Percentiles rank a stretch among this genome's conserved stretches.
Evolutionary conservation across 2,888 invertebrate species (phyloP).

Genomic region (Uropetala carovei): DNA sequence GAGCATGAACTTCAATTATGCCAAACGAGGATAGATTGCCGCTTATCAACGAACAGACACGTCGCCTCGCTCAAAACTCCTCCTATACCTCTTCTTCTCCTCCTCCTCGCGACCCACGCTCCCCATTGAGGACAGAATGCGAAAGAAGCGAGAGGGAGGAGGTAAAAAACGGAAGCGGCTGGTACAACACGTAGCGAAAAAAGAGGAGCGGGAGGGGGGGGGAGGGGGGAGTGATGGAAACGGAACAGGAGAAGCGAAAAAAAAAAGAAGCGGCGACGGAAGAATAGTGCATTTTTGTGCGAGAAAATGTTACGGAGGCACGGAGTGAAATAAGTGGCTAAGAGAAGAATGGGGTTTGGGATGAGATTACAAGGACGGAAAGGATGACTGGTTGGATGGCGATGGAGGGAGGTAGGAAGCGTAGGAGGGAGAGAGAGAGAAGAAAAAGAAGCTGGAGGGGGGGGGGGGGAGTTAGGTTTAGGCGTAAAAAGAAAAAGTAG

Average conservation of each 20-base stretch:
- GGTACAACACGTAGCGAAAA: too few relatives aligned
- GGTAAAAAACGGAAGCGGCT: neutral
- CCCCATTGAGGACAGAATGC: neutral
- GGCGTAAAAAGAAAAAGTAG: neutral
- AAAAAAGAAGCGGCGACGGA: neutral
- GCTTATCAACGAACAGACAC: neutral
- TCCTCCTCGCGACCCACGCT: neutral
- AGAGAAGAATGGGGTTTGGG: neutral
- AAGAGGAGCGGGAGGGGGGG: neutral
- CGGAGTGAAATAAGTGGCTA: constrained; percentile 2
- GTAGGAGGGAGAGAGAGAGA: neutral
- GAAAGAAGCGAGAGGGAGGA: neutral
- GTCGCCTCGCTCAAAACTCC: neutral
- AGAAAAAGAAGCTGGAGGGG: neutral
- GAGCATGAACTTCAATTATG: neutral
- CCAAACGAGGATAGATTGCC: constrained; percentile 8
- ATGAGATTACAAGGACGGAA: neutral
- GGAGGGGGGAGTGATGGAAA: neutral
- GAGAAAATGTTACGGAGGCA: neutral
- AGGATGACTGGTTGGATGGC: too few relatives aligned
- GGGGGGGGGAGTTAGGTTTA: neutral
- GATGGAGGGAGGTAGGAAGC: too few relatives aligned
- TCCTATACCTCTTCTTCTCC: neutral
- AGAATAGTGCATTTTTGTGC: neutral
- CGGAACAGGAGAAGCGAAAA: neutral